Base-by-base conservation (phyloP, 2,888 invertebrate species). In the Hofmannophila pseudospretella region DNA sequence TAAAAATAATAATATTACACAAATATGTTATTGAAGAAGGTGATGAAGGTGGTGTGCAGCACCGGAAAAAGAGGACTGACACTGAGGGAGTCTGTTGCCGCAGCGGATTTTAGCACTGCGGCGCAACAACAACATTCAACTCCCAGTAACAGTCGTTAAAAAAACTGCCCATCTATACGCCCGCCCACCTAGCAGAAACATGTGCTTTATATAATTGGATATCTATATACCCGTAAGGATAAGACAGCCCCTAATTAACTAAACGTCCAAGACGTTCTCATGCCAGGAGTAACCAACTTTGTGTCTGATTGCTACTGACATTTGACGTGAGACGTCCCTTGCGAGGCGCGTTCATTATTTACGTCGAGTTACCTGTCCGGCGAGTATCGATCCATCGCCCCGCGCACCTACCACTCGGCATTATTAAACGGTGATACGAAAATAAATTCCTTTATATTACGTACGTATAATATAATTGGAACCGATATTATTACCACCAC, bases 291-390 rank as follows among this genome's bases (percentile, higher is more conserved):
- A 11, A 5, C 10, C 19, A 27, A 19, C 34, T 10, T 7, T 7
- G 11, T 27, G 19, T 34, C 57, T 54, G 59, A 65, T 69, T 59
- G 56, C 52, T 65, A 67, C 69, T 71, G 73, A 64, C 71, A 70
- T 69, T 67, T 67, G 67, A 68, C 68, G 63, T 52, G 59, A 59
- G 57, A 41, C 56, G 47, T 51, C 49, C 56, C 53, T 45, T 43
- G 57, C 54, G 51, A 42, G 58, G 47, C 43, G 46, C 61, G 72
- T 80, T 72, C 71, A 79, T 81, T 79, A 81, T 80, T 80, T 73
- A 81, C 67, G 67, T 68, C 61, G 62, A 67, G 60, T 62, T 61
- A 67, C 59, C 53, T 54, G 50, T 45, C 52, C 47, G 37, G 37
- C 33, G 38, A 36, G 42, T 54, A 57, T 55, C 51, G 58, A 53